Evolutionary conservation across 2,113 vertebrate genomes (phyloP), one percentile per base, ranked within the genome.

Genomic region (Argyrosomus japonicus): DNA sequence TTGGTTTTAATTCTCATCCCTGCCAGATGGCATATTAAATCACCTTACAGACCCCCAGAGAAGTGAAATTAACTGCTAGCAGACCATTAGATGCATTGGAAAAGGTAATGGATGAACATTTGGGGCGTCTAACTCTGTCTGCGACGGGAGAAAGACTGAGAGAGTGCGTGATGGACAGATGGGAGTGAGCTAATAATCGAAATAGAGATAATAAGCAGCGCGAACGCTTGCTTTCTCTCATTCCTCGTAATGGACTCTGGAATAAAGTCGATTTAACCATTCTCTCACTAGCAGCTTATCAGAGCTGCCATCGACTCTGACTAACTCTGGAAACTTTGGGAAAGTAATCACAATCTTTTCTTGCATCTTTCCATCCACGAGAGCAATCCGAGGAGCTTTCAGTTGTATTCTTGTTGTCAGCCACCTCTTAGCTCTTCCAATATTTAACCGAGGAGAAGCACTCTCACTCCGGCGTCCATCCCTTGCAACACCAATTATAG

Each of bases 21-120:
- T 61, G 58, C 73, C 56, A 69, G 70, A 81, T 67, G 32, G 74
- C 32, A 32, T 63, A 75, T 81, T 68, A 77, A 84, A 87, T 82
- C 72, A 84, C 68, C 62, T 74, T 5, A 36, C 21, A 71, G n/a
- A 64, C 54, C 36, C 25, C 9, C 17, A 54, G 54, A 85, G 67
- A 69, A 48, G 71, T 47, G n/a, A 48, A 74, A 82, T 89, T 40
- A 88, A 65, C 68, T 64, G 29, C 75, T 36, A 45, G 62, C 12
- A 57, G 43, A 61, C 40, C 54, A 78, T 88, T 81, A 88, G 25
- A 85, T 25, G 54, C 58, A 54, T 56, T 61, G 12, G 43, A 40
- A 77, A 72, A 63, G 56, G 65, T 80, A 79, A 85, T 77, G 62
- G 51, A 82, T 78, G 67, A 65, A 68, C 64, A 18, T 80, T 50